Conservation (phyloP, 2,113 vertebrate species). For the Lipophrys pholis region DNA sequence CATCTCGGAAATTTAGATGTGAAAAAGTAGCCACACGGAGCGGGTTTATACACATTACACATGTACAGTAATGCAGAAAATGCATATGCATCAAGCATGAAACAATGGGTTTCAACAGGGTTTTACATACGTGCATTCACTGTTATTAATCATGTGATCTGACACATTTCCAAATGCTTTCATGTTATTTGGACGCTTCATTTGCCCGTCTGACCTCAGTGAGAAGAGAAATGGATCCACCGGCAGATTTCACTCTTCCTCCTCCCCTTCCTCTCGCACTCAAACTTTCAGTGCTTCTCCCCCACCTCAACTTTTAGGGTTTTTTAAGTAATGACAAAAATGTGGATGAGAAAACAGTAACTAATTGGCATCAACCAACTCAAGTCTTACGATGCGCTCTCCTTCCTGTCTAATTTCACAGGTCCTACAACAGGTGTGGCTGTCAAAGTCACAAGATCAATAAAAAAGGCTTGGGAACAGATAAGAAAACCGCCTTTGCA, state of each 20-base stretch:
- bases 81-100: constrained; percentile 23
- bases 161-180: not conserved
- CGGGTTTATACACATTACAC: constrained; percentile 32
- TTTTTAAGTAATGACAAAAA: constrained; percentile 8
- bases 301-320: constrained; percentile 27
- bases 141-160: constrained; percentile 21
- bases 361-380: constrained; percentile 61
- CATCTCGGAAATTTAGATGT: constrained; percentile 46
- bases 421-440: constrained; percentile 72
- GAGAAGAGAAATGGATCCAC: not conserved
- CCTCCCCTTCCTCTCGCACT: constrained; percentile 1
- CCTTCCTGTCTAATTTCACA: constrained; percentile 68
- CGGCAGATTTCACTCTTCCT: not conserved
- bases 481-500: constrained; percentile 40
- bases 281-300: constrained; percentile 26
- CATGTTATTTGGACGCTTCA: not conserved
- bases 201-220: not conserved
- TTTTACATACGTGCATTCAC: constrained; percentile 13
- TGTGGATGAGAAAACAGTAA: constrained; percentile 43
- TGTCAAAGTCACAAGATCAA: constrained; percentile 73
- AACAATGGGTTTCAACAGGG: not conserved
- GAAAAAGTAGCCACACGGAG: constrained; percentile 54
- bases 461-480: constrained; percentile 47
- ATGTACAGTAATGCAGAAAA: constrained; percentile 48
- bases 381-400: constrained; percentile 30